These are phyloP conservation scores for Hippopotamyrus pictus DNA, from an alignment of 2,797 vertebrate genomes.

Conservation along the genomic window DNA sequence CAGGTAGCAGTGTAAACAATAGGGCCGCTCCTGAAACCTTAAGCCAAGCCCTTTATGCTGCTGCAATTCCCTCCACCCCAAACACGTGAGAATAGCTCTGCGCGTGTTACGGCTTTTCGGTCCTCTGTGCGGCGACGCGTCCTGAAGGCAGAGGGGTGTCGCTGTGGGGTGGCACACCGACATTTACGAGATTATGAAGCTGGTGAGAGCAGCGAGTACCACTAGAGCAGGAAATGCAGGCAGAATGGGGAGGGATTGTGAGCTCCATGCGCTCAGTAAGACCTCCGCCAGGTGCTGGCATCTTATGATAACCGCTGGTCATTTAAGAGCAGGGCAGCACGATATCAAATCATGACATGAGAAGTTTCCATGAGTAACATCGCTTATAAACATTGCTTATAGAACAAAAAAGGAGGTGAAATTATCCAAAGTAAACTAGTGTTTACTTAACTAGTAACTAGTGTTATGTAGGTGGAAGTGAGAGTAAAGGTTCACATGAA, in stretches of 20 bases:
- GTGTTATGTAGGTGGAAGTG: background rate
- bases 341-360: background rate
- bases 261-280: background rate
- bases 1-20: background rate
- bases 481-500: background rate
- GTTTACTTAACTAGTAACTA: background rate
- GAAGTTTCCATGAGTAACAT: background rate
- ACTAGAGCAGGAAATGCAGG: background rate
- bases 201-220: background rate
- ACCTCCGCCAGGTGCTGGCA: background rate
- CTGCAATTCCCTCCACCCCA: background rate
- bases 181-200: background rate
- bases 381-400: background rate
- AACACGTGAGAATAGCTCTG: background rate
- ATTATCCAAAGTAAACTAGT: background rate
- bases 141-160: background rate
- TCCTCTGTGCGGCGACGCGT: background rate
- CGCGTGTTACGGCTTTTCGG: background rate
- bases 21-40: background rate
- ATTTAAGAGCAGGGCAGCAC: background rate
- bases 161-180: background rate
- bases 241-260: background rate
- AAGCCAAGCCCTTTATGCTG: background rate
- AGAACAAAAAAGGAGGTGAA: background rate
- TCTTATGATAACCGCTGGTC: background rate